These are phyloP conservation scores for Arremon aurantiirostris DNA, from an alignment of 2,797 vertebrate genomes.

Conservation along the genomic window DNA sequence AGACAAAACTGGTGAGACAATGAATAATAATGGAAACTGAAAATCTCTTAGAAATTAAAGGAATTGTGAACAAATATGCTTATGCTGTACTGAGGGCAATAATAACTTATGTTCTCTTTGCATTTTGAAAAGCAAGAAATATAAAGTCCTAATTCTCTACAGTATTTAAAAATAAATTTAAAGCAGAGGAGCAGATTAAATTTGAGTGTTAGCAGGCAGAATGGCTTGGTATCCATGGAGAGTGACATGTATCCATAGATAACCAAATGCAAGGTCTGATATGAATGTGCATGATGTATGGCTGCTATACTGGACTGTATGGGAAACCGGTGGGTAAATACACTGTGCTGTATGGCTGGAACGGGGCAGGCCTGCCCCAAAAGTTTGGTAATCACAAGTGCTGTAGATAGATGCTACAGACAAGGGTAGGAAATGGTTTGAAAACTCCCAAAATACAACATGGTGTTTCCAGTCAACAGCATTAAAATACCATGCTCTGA, in stretches of 20 bases:
- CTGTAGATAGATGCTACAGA: not conserved
- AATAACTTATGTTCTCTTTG: not conserved
- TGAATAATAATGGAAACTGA: slow-evolving; percentile 3
- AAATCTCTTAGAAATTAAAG: slow-evolving; percentile 13
- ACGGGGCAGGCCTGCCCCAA: not conserved
- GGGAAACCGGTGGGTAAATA: not conserved
- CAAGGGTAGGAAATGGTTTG: not conserved
- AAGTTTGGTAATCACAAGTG: not conserved
- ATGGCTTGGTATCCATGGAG: slow-evolving; percentile 7
- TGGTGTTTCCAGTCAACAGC: not conserved
- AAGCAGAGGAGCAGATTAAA: not conserved
- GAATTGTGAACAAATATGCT: slow-evolving; percentile 11
- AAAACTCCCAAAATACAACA: not conserved
- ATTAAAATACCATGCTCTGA: not conserved
- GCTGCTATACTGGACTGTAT: not conserved
- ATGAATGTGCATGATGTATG: not conserved
- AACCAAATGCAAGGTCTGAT: not conserved
- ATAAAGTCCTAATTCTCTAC: not conserved
- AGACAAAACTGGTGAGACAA: slow-evolving; percentile 21
- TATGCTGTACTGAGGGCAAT: not conserved
- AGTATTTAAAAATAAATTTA: not conserved
- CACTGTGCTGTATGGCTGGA: not conserved
- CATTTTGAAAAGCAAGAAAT: not conserved
- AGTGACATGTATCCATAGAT: not conserved
- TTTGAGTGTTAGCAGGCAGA: not conserved